Evolutionary conservation across 2,797 vertebrate genomes (phyloP), one percentile per base, ranked within the genome.

Genomic region (Acrocephalus scirpaceus): DNA sequence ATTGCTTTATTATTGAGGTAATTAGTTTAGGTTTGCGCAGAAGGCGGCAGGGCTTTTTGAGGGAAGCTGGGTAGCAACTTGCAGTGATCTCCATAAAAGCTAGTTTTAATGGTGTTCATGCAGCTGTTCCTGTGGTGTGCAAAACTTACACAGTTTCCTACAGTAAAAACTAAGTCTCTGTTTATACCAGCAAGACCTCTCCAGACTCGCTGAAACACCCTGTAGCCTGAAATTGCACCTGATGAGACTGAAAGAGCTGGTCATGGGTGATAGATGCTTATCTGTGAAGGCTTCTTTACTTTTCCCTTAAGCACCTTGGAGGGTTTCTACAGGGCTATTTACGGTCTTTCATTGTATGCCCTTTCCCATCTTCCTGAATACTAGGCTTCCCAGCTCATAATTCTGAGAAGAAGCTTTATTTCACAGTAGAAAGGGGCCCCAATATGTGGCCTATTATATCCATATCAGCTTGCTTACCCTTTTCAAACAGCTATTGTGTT

Each of bases 371-470:
- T 97, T 96, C 61, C 88, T 96, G 93, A 97, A 96, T 95, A 82
- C 97, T 96, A 77, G 90, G 86, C 97, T 98, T 98, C 98, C 94
- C 97, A 97, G 97, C 96, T 97, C 97, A 95, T 97, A 97, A 97
- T 87, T 97, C 95, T 97, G 95, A 98, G 97, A 93, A 97, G 97
- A 8, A 97, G 97, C 98, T 98, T 98, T 98, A 98, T 98, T 98
- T 97, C 96, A 96, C 95, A 98, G 95, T 85, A 98, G 96, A 98
- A 98, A 98, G 85, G 86, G 93, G 77, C 93, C 97, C 85, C 97
- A 97, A 97, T 98, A 98, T 98, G 98, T 98, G 97, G 98, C 94
- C 98, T 98, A 97, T 98, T 98, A 98, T 98, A 98, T 98, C 98
- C 97, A 97, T 98, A 98, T 98, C 97, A 97, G 93, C 97, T 98